These are phyloP conservation scores for Molossus molossus DNA, from an alignment of 2,797 vertebrate species.

Conservation along the genomic window DNA sequence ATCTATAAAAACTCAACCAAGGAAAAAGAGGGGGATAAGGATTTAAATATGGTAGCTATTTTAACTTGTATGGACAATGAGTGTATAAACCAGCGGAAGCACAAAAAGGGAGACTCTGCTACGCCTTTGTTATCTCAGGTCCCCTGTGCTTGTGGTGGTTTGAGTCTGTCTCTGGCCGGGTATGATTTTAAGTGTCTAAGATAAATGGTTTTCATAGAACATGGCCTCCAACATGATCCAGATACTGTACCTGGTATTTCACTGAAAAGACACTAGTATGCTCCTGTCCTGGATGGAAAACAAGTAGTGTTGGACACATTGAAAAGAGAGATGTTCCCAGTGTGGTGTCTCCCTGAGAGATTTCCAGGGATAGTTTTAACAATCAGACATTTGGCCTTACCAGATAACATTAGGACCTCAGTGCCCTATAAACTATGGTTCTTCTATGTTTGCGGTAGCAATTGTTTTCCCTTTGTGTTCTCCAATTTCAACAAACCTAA, in stretches of 20 bases:
- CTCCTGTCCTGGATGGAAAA: neutral
- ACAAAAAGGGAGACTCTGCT: neutral
- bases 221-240: neutral
- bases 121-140: neutral
- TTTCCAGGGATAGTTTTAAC: neutral
- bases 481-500: slow-evolving; percentile 12
- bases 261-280: neutral
- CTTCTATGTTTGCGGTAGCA: neutral
- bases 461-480: neutral
- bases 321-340: neutral
- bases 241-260: neutral
- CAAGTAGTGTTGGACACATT: neutral
- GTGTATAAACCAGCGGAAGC: neutral
- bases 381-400: neutral
- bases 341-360: neutral
- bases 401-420: neutral
- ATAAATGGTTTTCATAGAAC: slow-evolving; percentile 20
- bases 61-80: neutral
- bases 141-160: neutral
- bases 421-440: neutral
- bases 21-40: neutral
- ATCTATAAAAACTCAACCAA: neutral
- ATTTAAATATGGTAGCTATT: neutral
- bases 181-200: neutral
- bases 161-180: neutral